Base-by-base conservation (phyloP, 2,113 vertebrate genomes). In the Eudyptes chrysolophus region DNA sequence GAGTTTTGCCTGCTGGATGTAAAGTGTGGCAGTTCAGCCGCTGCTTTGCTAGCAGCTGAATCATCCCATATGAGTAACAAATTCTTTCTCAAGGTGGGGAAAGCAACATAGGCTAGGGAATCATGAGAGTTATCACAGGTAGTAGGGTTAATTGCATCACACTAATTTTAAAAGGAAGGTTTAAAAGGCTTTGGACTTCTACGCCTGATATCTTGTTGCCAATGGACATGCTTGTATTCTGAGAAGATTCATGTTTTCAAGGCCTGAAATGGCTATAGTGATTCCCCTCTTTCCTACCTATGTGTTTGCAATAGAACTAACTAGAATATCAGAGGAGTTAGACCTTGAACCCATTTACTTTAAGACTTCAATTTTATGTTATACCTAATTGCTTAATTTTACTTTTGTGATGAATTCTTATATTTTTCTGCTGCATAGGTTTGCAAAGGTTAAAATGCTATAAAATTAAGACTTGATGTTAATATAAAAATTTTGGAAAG, bases 371-470 rank as follows among this genome's bases (percentile, higher is more conserved):
- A 54, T 40, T 89, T 80, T 58, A 34, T n/a, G 5, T 46, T 87
- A 24, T 49, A 52, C 6, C 6, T 36, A 42, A 74, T 55, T n/a
- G 8, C 13, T 93, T 96, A 40, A 46, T 82, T 84, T 89, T 52
- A 77, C 51, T 88, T 95, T 90, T 77, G 14, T 49, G 38, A 77
- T 71, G 8, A 87, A 76, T 40, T 66, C 5, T 55, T 51, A 3
- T 75, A 74, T 84, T 77, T 66, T 94, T 3, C 11, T 61, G 16
- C 22, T 86, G 17, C 26, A 6, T 60, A 58, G 25, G 2, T 77
- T 89, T 89, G 11, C 21, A 81, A 95, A 94, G 40, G 25, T 84
- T 84, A 65, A 65, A 79, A 36, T 49, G 27, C 8, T 91, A 40
- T 51, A 88, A 93, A 91, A 90, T 58, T 68, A 70, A 62, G 58